Evolutionary conservation across 2,797 vertebrate genomes (phyloP).

Genomic region (Sebastes matsubarae): DNA sequence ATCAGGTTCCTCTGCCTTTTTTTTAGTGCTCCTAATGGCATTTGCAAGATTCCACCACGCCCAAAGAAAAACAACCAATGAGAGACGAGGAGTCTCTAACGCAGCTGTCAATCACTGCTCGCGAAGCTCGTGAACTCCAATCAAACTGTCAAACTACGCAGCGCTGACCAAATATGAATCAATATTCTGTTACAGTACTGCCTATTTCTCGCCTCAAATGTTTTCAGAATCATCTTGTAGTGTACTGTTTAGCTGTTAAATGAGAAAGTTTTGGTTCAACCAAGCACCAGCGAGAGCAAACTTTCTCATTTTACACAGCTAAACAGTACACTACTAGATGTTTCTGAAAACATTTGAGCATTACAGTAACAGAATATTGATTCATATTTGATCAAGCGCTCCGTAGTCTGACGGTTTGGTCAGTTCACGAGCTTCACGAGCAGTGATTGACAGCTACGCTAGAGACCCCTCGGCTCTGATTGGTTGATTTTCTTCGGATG

Average conservation of each 20-base stretch:
- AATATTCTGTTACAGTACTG: background rate
- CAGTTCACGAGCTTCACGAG: background rate
- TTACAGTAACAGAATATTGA: background rate
- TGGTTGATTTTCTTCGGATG: background rate
- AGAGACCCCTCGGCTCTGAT: background rate
- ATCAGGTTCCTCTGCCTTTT: background rate
- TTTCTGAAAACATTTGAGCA: background rate
- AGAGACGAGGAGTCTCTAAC: background rate
- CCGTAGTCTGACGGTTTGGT: background rate
- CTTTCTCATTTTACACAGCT: background rate
- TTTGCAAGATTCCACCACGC: background rate
- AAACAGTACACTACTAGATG: background rate
- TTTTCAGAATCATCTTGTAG: background rate
- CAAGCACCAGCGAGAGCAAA: too few relatives aligned
- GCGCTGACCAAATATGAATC: background rate
- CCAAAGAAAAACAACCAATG: background rate
- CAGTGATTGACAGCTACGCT: background rate
- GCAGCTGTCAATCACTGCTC: background rate
- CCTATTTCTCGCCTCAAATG: background rate
- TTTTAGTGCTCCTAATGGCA: background rate
- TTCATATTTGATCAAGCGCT: background rate
- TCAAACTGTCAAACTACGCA: background rate
- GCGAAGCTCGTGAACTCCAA: fast-evolving
- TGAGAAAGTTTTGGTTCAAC: background rate
- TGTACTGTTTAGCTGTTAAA: background rate